Evolutionary conservation across 2,113 vertebrate genomes (phyloP), one percentile per base, ranked within the genome.

Genomic region (Misgurnus mizolepis): DNA sequence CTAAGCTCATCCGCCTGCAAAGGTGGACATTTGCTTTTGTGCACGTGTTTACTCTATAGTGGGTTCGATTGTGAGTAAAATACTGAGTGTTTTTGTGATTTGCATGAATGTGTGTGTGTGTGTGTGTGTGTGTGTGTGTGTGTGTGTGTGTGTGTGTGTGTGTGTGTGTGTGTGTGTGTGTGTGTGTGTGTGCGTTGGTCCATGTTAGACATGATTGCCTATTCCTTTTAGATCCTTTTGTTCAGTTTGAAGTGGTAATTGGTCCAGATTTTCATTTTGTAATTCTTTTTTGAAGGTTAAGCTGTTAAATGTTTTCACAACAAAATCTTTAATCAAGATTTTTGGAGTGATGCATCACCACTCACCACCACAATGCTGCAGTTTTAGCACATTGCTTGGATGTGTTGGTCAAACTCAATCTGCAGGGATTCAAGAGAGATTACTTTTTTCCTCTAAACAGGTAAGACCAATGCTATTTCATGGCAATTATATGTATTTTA

Each of bases 191-290:
- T 49, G 18, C 60, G 22, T 49, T 27, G 55, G 47, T 53, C 64
- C 39, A 17, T 45, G 12, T 65, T 50, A 67, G 41, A 53, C 56
- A 56, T 58, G 55, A 7, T 47, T 47, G 45, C 8, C 8, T 47
- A 7, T 47, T 47, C 7, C 0, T 45, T 55, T 56, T 60, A 45
- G 68, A 58, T 71, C 50, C 2, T 73, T 77, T 55, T 72, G 50
- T 43, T 67, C 41, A 71, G 56, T 66, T 34, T 47, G 61, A 82
- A 34, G 47, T 34, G 9, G 40, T 66, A 71, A 76, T 76, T 60
- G 50, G 22, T 64, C 47, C 12, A 22, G 17, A 49, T 61, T 60
- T 10, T 41, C 7, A 17, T 50, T 69, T 67, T 50, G 15, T 50
- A 9, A 39, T 70, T 53, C 7, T 22, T 69, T 7, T 70, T 55